phyloP scores from a whole-genome alignment of 2,113 vertebrate species.

The Spea multiplicata region DNA sequence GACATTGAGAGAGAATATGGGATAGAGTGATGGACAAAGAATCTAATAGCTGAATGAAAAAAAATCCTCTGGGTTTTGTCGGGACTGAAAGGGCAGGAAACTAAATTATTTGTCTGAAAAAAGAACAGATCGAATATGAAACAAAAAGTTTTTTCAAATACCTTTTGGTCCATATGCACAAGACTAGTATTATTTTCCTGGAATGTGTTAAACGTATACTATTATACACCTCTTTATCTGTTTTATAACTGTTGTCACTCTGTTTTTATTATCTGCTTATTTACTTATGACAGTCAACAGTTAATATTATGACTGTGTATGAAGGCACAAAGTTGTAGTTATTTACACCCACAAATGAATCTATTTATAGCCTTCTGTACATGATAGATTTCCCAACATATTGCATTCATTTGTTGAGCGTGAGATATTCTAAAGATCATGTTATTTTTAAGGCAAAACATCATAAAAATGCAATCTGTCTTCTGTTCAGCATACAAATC shows the following conservation, averaged over 20 bases:
- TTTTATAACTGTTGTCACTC: constrained; percentile 14
- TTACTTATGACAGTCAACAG: neutral
- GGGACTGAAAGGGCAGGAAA: no score
- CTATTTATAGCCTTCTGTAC: neutral
- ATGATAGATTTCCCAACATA: neutral
- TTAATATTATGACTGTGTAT: neutral
- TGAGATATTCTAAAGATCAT: neutral
- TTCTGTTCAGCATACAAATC: neutral
- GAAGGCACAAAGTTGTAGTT: neutral
- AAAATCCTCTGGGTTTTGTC: no score
- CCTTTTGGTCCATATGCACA: no score
- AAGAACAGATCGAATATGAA: no score
- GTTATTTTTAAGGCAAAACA: neutral
- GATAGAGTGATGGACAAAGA: no score
- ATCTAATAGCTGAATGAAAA: no score
- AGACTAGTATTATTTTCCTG: no score
- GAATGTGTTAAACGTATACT: no score
- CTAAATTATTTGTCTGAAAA: no score
- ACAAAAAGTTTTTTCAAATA: no score
- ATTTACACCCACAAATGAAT: neutral
- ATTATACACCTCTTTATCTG: neutral
- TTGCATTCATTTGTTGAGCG: neutral
- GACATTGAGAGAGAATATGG: no score
- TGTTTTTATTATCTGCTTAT: neutral
- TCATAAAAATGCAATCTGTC: neutral